Evolutionary conservation across 2,888 invertebrate species (phyloP), one percentile per base, ranked within the genome.

Genomic region (Linyphia triangularis): DNA sequence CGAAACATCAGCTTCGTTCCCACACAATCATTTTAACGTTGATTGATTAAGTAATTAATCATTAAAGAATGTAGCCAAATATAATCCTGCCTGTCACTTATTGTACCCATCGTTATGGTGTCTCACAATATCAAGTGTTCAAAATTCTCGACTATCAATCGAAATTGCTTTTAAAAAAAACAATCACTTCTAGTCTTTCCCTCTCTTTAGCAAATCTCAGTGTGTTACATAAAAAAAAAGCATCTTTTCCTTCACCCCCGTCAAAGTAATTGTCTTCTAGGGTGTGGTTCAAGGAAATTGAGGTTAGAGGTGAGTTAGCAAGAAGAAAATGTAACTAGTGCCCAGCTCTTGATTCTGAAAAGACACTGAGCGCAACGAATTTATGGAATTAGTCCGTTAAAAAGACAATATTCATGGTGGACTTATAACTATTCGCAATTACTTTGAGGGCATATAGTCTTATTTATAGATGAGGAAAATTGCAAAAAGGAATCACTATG

Each of bases 201-300:
- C 37, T 57, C 13, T 26, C 59, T 37, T 61, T 61, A 37, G 24
- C 13, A 37, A 37, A 77, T 77, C 77, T 40, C 30, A 30, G 19
- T 77, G 61, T 33, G 70, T 26, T 26, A 26, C 37, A 7, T 28
- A 9, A 33, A 13, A 24, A 40, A 7, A 28, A 24, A 37, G n/a
- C 63, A 63, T 77, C 61, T 77, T 40, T 22, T 37, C 16, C 22
- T 73, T 73, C 63, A 37, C 77, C 37, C 22, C 75, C 57, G 73
- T 57, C 57, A 51, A 73, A 61, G 63, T 77, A 77, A 77, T 77
- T 77, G 77, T 26, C 69, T 59, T 33, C 43, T 67, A 78, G 81
- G 81, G 81, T 81, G 81, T 69, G 81, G 81, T 70, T 59, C 30
- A n/a, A 28, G 51, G 22, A 33, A 81, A 59, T 59, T 81, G 81